Base-by-base conservation (phyloP, 2,797 vertebrate genomes). In the Austrolebias charrua region DNA sequence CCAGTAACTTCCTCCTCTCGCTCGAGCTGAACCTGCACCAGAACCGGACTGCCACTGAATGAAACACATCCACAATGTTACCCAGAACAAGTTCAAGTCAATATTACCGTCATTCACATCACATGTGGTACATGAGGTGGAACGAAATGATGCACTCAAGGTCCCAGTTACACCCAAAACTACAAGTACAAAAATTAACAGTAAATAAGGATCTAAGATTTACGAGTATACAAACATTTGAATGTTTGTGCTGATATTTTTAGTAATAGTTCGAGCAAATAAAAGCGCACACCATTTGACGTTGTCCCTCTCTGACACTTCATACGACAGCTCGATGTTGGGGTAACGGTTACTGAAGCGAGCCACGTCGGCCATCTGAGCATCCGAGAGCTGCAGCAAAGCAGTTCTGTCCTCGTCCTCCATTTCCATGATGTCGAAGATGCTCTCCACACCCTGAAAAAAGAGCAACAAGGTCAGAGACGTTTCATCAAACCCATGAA, bases 351-450 rank as follows among this genome's bases (percentile, higher is more conserved):
- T 99, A 63, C 94, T 96, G 90, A 99, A 99, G 0, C 98, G 95
- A 51, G 97, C 98, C 47, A 99, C 98, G 0, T 99, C 97, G 0
- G 96, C 94, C 24, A 99, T 97, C 86, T 99, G 96, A 9, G 63
- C 46, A 0, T 98, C 98, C 0, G 95, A 94, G 68, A 99, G 94
- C 89, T 98, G 95, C 57, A 99, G 94, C 82, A 99, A 69, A 0
- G 82, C 91, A 0, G 89, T 95, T 28, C 97, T 92, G 28, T 98
- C 98, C 57, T 98, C 96, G 0, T 99, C 98, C 83, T 99, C 98
- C 98, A 99, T 98, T 89, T 99, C 98, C 97, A 99, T 98, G 80
- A 99, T 98, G 90, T 99, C 97, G 0, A 99, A 99, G 45, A 99
- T 96, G 1, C 97, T 99, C 88, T 99, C 97, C 65, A 98, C 96